Conservation (phyloP, 2,888 invertebrate genomes). For the Melanotus villosus region DNA sequence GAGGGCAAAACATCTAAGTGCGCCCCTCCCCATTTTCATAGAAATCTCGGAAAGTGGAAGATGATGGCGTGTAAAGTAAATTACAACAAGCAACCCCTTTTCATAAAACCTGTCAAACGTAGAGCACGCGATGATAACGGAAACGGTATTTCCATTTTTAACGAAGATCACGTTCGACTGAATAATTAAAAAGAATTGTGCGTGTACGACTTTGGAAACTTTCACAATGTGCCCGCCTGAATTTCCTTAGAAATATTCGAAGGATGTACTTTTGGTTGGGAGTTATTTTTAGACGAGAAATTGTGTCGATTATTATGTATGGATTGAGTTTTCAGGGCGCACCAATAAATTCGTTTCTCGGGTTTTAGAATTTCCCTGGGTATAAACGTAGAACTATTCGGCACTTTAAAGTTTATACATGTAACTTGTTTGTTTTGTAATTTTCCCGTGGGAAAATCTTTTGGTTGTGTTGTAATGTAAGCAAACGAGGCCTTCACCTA, state of each 20-base stretch:
- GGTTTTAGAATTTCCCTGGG: too few species aligned
- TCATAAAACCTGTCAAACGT: not conserved
- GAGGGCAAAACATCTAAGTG: too few species aligned
- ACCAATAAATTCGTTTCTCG: too few species aligned
- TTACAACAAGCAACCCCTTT: not conserved
- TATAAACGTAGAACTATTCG: too few species aligned
- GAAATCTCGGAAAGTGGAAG: too few species aligned
- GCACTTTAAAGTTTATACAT: not conserved
- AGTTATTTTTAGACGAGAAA: not conserved
- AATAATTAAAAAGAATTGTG: conserved; percentile 7
- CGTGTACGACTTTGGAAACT: not conserved
- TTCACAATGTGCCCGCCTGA: not conserved
- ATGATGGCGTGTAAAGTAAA: too few species aligned
- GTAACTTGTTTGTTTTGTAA: not conserved
- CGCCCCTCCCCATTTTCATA: too few species aligned
- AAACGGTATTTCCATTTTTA: not conserved
- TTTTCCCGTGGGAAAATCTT: not conserved
- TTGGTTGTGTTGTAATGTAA: not conserved
- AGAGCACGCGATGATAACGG: not conserved
- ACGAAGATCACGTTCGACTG: not conserved
- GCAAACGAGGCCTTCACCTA: not conserved
- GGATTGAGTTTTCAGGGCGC: too few species aligned
- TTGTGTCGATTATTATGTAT: conserved; percentile 7
- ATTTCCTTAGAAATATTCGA: not conserved
- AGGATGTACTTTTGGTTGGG: not conserved